phyloP scores from a whole-genome alignment of 2,888 invertebrate species.

The Prionchulus punctatus region DNA sequence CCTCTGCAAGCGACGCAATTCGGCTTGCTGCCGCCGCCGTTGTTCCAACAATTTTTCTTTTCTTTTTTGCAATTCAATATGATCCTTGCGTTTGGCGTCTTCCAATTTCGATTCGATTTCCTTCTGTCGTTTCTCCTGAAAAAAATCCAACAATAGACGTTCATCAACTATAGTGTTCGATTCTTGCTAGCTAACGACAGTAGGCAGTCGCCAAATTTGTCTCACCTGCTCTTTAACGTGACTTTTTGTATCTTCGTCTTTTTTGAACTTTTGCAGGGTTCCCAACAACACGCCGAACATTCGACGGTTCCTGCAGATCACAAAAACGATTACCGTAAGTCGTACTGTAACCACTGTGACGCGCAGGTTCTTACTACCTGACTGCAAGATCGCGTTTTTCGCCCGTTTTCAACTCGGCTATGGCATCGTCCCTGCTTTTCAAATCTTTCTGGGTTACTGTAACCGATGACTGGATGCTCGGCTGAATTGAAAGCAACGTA shows the following conservation, averaged over 20 bases:
- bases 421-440: constrained; percentile 64
- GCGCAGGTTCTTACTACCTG: constrained; percentile 15
- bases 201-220: background rate
- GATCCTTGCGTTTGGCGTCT: constrained; percentile 68
- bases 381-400: constrained; percentile 22
- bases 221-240: background rate
- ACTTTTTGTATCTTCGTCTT: constrained; percentile 50
- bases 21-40: constrained; percentile 67
- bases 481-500: constrained; percentile 37
- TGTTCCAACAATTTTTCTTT: constrained; percentile 66
- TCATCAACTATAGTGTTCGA: background rate
- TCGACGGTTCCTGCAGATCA: constrained; percentile 58
- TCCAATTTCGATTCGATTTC: constrained; percentile 84
- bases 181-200: background rate
- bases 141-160: background rate
- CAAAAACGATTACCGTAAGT: too few species aligned
- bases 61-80: constrained; percentile 64
- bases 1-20: constrained; percentile 68
- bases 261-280: constrained; percentile 82
- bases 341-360: background rate
- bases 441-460: constrained; percentile 55
- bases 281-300: constrained; percentile 92
- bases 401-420: constrained; percentile 53
- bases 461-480: constrained; percentile 53
- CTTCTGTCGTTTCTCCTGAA: constrained; percentile 59